phyloP scores from a whole-genome alignment of 2,113 vertebrate species.

The Tachysurus fulvidraco region DNA sequence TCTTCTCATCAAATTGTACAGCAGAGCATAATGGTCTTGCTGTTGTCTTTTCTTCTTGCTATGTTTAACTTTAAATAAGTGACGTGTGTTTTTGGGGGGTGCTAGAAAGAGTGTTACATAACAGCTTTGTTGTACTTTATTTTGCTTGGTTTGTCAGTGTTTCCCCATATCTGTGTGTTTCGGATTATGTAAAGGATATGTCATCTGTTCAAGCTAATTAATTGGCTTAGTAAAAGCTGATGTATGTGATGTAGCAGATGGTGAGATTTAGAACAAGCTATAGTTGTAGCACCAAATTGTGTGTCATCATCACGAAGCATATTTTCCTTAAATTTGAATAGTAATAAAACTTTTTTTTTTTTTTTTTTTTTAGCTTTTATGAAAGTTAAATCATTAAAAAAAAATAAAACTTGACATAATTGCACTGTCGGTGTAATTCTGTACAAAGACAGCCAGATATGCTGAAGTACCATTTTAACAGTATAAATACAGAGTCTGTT shows the following conservation, averaged over 20 bases:
- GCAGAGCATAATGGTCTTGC: background rate
- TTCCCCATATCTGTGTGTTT: background rate
- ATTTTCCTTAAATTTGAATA: background rate
- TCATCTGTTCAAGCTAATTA: slow-evolving; percentile 11
- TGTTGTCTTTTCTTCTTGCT: background rate
- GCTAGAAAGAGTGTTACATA: background rate
- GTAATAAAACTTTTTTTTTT: background rate
- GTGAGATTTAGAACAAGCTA: background rate
- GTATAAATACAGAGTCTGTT: background rate
- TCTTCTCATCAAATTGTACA: background rate
- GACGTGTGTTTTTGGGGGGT: background rate
- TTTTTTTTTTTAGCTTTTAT: background rate
- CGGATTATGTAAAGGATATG: background rate
- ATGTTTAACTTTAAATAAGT: background rate
- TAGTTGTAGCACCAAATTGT: background rate
- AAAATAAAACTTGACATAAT: background rate
- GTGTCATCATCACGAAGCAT: background rate
- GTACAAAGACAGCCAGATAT: background rate
- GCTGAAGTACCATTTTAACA: background rate
- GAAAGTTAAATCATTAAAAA: background rate
- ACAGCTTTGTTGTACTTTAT: background rate
- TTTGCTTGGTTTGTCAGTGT: background rate
- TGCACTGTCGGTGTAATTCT: background rate
- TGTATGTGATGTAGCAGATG: slow-evolving; percentile 5
- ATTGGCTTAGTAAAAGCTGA: background rate